Evolutionary conservation across 30 jellyfish, hydroid and myxozoan species (phyloP).

Genomic region (Aurelia aurita): DNA sequence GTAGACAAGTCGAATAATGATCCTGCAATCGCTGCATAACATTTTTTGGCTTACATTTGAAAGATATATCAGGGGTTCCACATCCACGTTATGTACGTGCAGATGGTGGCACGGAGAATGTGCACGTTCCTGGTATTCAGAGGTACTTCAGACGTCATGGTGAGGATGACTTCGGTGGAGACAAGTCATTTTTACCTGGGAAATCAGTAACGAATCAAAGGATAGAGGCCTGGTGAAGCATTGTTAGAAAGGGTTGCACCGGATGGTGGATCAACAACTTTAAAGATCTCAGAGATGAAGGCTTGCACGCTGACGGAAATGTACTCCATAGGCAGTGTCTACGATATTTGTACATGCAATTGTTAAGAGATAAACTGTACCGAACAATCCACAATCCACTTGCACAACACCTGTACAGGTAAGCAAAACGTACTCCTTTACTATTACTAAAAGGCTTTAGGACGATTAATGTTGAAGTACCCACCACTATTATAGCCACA

Average conservation of each 20-base stretch:
- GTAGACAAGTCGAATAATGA: slow-evolving; percentile 28
- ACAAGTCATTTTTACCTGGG: slow-evolving; percentile 28
- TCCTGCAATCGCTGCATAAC: slow-evolving; percentile 20
- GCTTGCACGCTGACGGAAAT: neutral
- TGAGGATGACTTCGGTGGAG: slow-evolving; percentile 2
- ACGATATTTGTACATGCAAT: neutral
- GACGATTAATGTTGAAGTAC: too few relatives aligned
- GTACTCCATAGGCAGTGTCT: neutral
- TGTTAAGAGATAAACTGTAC: slow-evolving; percentile 2
- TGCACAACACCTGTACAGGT: too few relatives aligned
- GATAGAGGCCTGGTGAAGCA: slow-evolving; percentile 56
- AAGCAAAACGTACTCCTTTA: too few relatives aligned
- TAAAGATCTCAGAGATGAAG: slow-evolving; percentile 35
- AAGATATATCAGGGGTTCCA: neutral
- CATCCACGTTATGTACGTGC: slow-evolving; percentile 20
- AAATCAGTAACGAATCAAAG: slow-evolving; percentile 40
- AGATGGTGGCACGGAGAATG: slow-evolving; percentile 54
- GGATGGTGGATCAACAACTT: slow-evolving; percentile 47
- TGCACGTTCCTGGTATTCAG: slow-evolving; percentile 35
- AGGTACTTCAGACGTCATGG: slow-evolving; percentile 19
- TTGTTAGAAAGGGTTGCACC: slow-evolving; percentile 8
- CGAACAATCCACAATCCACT: too few relatives aligned
- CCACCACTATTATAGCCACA: too few relatives aligned
- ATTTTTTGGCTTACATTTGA: slow-evolving; percentile 6
- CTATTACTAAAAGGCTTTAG: too few relatives aligned